Evolutionary conservation across 2,797 vertebrate species (phyloP), one percentile per base, ranked within the genome.

Genomic region (Fistularia commersonii): DNA sequence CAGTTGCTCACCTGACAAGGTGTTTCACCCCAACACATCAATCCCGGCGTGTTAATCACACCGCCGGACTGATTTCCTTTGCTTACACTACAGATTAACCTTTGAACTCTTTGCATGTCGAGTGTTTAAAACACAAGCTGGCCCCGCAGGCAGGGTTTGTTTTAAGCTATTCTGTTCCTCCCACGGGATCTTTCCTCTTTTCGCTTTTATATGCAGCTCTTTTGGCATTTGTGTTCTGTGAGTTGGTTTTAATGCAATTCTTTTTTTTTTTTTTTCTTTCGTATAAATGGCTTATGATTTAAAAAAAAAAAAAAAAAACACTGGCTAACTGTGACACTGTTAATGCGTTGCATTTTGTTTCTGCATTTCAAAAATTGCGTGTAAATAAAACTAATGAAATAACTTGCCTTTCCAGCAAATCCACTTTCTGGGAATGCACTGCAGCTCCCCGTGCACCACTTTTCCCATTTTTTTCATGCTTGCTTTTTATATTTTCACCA

Each of bases 61-160:
- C 58, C 56, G 36, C 60, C 68, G 55, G 58, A 61, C 53, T 38
- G 33, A 58, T 43, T 64, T 40, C 23, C 33, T 63, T 72, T 40
- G 60, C 36, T 69, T 60, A 81, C 79, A 82, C 78, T 23, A 86
- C 74, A 69, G 57, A 74, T 78, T 67, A 54, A 69, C 55, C 63
- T 83, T 72, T 64, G 5, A 66, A 67, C 65, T 72, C 44, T 80
- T 70, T 81, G 82, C 87, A 83, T 86, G 81, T 76, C 41, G 51
- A 69, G 52, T 67, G 54, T 51, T 64, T 71, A 41, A 76, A 79
- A 71, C 46, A 61, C 35, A 40, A 78, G 90, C 90, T 93, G 91
- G 91, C 92, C 13, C 93, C 89, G 92, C 93, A 92, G 92, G 93
- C 91, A 92, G 92, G 93, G 91, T 93, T 93, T 92, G 76, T 91